These are phyloP conservation scores for Fundulus diaphanus DNA, from an alignment of 2,797 vertebrate species.

Conservation along the genomic window DNA sequence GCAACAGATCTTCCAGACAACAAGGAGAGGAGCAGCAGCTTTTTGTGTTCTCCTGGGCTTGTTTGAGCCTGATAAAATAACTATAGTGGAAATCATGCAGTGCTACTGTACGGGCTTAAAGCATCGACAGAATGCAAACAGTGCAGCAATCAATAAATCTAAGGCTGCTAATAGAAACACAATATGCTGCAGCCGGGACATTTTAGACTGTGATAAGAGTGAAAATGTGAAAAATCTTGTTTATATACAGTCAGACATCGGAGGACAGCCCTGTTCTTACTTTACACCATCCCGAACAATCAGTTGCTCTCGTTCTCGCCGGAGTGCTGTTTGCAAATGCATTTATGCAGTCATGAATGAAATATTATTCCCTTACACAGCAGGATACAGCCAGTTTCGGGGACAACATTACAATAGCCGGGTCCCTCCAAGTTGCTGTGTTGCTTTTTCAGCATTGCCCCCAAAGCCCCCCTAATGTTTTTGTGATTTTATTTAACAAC, in stretches of 20 bases:
- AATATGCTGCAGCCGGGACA: slow-evolving; percentile 32
- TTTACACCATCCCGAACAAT: slow-evolving; percentile 46
- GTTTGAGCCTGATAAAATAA: slow-evolving; percentile 59
- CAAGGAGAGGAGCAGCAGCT: slow-evolving; percentile 27
- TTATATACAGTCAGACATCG: slow-evolving; percentile 28
- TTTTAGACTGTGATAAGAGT: slow-evolving; percentile 43
- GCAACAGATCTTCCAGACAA: slow-evolving; percentile 36
- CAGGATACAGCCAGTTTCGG: slow-evolving; percentile 55
- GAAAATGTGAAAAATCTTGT: slow-evolving; percentile 39
- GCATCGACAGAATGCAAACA: slow-evolving; percentile 45
- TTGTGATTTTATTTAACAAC: slow-evolving; percentile 66
- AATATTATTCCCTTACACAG: slow-evolving; percentile 72
- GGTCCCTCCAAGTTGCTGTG: slow-evolving; percentile 43
- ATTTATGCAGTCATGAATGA: slow-evolving; percentile 70
- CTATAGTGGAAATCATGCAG: slow-evolving; percentile 34
- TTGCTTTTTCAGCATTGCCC: slow-evolving; percentile 48
- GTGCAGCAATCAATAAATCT: slow-evolving; percentile 58
- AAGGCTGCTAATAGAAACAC: slow-evolving; percentile 45
- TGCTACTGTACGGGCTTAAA: slow-evolving; percentile 36
- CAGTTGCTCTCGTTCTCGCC: slow-evolving; percentile 40
- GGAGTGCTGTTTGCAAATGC: slow-evolving; percentile 63
- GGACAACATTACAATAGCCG: slow-evolving; percentile 56
- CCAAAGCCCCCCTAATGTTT: slow-evolving; percentile 48
- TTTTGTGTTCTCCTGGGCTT: slow-evolving; percentile 47
- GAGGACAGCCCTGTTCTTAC: slow-evolving; percentile 36